Conservation (phyloP, 2,888 invertebrate species). For the Phymatocera aterrima region DNA sequence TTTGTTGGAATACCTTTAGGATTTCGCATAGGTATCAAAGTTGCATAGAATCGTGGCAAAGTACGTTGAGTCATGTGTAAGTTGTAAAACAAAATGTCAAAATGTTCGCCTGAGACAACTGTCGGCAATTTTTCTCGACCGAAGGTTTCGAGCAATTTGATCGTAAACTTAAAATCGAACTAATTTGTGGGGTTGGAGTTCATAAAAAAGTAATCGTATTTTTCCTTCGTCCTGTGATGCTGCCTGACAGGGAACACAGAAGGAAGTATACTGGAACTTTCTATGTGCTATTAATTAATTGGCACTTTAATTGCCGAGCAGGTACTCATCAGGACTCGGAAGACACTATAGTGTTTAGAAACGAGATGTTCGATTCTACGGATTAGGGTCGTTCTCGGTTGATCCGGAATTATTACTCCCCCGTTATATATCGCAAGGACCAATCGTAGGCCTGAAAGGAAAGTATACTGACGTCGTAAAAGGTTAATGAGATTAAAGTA, state of each 20-base stretch:
- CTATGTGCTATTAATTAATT: not conserved
- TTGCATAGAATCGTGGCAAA: not conserved
- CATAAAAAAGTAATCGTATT: not conserved
- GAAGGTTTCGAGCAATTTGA: not conserved
- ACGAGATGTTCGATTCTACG: constrained; percentile 19
- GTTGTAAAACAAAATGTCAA: not conserved
- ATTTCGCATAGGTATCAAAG: not conserved
- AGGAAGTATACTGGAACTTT: not conserved
- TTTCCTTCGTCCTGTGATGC: not conserved
- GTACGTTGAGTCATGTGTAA: not conserved
- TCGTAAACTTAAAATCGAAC: not conserved
- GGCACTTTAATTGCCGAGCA: not conserved
- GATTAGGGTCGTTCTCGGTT: constrained; percentile 24
- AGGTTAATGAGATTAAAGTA: constrained; percentile 39
- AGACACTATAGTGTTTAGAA: not conserved
- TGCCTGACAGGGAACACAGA: not conserved
- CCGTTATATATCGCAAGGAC: constrained; percentile 28
- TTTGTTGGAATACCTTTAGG: not conserved
- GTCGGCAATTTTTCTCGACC: not conserved
- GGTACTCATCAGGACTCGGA: not conserved
- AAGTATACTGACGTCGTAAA: constrained; percentile 36
- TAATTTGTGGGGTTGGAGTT: not conserved
- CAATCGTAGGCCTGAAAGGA: constrained; percentile 5
- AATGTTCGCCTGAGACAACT: not conserved
- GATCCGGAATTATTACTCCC: constrained; percentile 16